Evolutionary conservation across 1,140 invertebrate genomes (phyloP).

Genomic region (Theocolax elegans): DNA sequence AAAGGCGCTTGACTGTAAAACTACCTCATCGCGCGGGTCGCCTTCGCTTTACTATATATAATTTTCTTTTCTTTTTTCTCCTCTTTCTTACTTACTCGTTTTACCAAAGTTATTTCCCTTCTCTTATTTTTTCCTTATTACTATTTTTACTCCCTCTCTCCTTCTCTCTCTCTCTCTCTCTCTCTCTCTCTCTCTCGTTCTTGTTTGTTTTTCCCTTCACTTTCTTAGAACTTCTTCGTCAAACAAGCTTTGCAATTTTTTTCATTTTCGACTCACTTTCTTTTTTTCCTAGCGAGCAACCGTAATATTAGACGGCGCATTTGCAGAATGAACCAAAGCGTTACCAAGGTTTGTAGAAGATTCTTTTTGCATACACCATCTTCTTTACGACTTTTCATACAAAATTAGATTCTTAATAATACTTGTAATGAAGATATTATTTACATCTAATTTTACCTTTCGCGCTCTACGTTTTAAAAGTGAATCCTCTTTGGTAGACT

Average conservation of each 20-base stretch:
- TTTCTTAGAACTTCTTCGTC: conserved; percentile 15
- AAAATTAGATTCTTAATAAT: no score
- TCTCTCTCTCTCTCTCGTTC: background rate
- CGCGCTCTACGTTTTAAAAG: no score
- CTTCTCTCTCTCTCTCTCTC: background rate
- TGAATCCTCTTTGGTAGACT: no score
- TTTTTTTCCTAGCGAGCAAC: background rate
- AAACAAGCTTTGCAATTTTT: conserved; percentile 13
- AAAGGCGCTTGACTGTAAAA: conserved; percentile 32
- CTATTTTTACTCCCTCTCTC: background rate
- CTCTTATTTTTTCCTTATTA: background rate
- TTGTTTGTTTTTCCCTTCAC: background rate
- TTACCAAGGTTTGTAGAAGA: background rate
- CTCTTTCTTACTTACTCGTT: background rate
- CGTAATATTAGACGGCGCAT: conserved; percentile 24
- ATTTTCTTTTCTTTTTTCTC: background rate
- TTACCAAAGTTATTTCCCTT: background rate
- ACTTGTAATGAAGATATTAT: no score
- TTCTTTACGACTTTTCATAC: no score
- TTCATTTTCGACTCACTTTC: background rate
- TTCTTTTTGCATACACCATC: background rate
- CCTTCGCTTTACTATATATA: background rate
- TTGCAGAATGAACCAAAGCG: conserved; percentile 22
- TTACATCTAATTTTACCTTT: no score
- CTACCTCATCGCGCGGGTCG: background rate